These are phyloP conservation scores for Pseudonaja textilis DNA, from an alignment of 2,113 vertebrate genomes.

Conservation along the genomic window DNA sequence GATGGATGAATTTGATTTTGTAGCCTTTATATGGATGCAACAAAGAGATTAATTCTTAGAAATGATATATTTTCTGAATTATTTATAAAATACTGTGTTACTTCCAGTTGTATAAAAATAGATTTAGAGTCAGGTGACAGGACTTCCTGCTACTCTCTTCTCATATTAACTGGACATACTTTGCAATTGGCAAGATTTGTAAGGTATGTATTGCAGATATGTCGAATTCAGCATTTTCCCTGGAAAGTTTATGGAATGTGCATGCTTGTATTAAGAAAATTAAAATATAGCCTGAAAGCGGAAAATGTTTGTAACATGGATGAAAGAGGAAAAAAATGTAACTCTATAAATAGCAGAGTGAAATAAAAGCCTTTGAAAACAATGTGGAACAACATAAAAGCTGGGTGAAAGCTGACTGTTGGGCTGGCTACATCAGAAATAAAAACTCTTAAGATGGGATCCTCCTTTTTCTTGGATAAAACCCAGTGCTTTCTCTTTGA, in stretches of 20 bases:
- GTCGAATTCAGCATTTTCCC: neutral
- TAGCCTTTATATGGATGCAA: neutral
- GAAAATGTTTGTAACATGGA: rapidly evolving
- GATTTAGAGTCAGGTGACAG: neutral
- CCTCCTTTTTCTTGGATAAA: neutral
- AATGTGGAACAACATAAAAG: neutral
- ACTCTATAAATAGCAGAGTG: rapidly evolving
- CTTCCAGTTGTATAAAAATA: neutral
- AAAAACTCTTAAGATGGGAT: rapidly evolving
- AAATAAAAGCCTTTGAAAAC: neutral
- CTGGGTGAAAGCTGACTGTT: neutral
- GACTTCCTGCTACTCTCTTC: neutral
- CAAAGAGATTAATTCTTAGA: neutral
- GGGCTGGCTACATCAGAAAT: neutral
- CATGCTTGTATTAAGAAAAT: neutral
- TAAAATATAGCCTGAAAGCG: rapidly evolving
- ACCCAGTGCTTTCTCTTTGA: constrained; percentile 12
- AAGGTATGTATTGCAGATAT: neutral
- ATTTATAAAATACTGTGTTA: neutral
- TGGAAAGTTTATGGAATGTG: neutral
- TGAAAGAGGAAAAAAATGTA: rapidly evolving
- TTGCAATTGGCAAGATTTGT: neutral
- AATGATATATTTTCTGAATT: neutral
- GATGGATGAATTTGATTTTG: neutral
- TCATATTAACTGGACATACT: neutral